Percentiles rank a stretch among this genome's conserved stretches.
Evolutionary conservation across 1,140 invertebrate species (phyloP).

Genomic region (Sinonovacula constricta): DNA sequence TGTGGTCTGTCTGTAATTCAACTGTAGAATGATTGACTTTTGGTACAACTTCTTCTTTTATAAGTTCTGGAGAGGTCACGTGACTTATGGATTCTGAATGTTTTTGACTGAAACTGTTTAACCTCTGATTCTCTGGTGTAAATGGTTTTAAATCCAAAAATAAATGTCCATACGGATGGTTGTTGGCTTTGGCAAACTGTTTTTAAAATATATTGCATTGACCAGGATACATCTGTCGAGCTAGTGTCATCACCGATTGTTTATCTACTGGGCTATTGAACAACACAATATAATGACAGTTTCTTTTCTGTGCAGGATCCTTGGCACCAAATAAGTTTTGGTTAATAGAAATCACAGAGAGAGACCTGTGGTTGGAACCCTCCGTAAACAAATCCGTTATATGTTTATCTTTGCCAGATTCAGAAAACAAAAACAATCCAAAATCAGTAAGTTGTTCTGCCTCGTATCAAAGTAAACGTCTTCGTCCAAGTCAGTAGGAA

Average conservation of each 20-base stretch:
- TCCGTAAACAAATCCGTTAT: slow-evolving; percentile 26
- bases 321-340: slow-evolving; percentile 31
- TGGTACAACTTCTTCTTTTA: background rate
- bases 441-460: slow-evolving; percentile 17
- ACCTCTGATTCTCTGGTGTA: background rate
- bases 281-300: slow-evolving; percentile 23
- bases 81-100: background rate
- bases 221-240: slow-evolving; percentile 30
- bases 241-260: slow-evolving; percentile 3
- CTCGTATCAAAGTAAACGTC: slow-evolving; percentile 10
- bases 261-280: slow-evolving; percentile 37
- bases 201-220: background rate
- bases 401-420: slow-evolving; percentile 10
- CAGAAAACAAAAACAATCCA: slow-evolving; percentile 1
- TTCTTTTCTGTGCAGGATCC: slow-evolving; percentile 23
- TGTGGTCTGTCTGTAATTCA: background rate
- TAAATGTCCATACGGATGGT: background rate
- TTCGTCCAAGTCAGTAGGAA: slow-evolving; percentile 23
- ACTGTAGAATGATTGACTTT: background rate
- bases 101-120: background rate
- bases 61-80: slow-evolving; percentile 1
- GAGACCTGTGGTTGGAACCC: slow-evolving; percentile 11
- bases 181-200: slow-evolving; percentile 4
- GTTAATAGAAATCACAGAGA: slow-evolving; percentile 29
- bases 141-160: slow-evolving; percentile 6